These are phyloP conservation scores for Pammene fasciana DNA, from an alignment of 2,888 invertebrate genomes.

Conservation along the genomic window DNA sequence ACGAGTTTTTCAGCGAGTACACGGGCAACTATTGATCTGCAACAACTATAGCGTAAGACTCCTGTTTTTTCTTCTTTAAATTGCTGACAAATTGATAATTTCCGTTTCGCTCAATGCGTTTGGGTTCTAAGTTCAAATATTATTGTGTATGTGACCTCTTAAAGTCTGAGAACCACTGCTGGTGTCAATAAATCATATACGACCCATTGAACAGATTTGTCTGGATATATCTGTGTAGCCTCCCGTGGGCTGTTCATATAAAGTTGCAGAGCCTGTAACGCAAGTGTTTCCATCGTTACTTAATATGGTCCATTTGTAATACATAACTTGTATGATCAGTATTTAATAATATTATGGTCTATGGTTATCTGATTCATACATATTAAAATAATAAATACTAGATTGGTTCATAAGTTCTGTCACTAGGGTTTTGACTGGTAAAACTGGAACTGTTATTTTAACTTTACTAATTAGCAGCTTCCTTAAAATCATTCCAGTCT, in stretches of 20 bases:
- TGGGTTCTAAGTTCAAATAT: neutral
- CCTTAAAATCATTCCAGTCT: conserved; percentile 51
- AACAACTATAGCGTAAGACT: conserved; percentile 44
- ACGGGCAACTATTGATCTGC: conserved; percentile 51
- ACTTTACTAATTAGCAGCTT: neutral
- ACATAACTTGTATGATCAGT: too few species aligned
- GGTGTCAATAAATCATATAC: neutral
- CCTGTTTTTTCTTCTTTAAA: neutral
- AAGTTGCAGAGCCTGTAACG: too few species aligned
- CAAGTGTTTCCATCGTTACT: too few species aligned
- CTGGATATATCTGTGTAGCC: neutral
- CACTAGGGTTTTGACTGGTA: too few species aligned
- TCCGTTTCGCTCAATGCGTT: neutral
- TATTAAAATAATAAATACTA: too few species aligned
- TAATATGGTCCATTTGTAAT: too few species aligned
- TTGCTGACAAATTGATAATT: neutral
- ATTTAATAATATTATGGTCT: too few species aligned
- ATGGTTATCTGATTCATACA: too few species aligned
- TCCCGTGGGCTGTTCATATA: neutral
- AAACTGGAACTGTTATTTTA: too few species aligned
- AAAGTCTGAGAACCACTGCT: neutral
- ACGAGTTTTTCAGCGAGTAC: conserved; percentile 57
- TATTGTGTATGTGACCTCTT: neutral
- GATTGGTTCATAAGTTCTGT: too few species aligned
- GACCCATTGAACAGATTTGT: too few species aligned